Evolutionary conservation across 1,140 invertebrate genomes (phyloP).

Genomic region (Trachymyrmex cornetzi): DNA sequence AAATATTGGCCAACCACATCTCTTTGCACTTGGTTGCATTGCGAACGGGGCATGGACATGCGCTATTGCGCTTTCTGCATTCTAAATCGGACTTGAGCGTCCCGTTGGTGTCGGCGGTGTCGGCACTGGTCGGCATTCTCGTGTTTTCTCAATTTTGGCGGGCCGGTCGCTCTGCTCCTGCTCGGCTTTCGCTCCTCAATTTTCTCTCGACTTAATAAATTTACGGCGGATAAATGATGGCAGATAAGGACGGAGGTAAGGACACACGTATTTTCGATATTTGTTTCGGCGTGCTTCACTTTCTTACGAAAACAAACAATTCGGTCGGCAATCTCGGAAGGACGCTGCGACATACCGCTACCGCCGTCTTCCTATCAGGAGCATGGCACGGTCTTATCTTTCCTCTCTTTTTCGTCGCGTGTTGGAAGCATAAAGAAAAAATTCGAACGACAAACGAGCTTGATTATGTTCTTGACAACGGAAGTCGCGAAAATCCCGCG

Average conservation of each 20-base stretch:
- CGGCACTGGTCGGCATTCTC: conserved; percentile 38
- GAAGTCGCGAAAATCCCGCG: not conserved
- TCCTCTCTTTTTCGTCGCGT: not conserved
- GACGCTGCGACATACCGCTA: conserved; percentile 50
- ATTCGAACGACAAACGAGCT: not conserved
- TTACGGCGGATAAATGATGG: conserved; percentile 65
- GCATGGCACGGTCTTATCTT: too few species aligned
- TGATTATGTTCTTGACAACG: too few species aligned
- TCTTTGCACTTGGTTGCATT: too few species aligned
- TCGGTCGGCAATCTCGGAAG: conserved; percentile 1
- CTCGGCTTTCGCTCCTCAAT: conserved; percentile 18
- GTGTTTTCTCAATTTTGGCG: conserved; percentile 78
- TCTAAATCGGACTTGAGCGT: conserved; percentile 21
- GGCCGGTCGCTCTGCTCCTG: conserved; percentile 60
- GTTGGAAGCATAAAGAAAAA: too few species aligned
- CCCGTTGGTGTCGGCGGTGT: not conserved
- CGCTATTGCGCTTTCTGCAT: not conserved
- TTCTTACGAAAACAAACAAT: not conserved
- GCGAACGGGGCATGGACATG: not conserved
- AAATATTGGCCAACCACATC: too few species aligned
- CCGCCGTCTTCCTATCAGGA: not conserved
- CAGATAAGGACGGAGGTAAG: conserved; percentile 82
- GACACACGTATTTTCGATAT: not conserved
- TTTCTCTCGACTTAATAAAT: conserved; percentile 21
- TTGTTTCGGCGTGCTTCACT: not conserved